Base-by-base conservation (phyloP, 2,888 invertebrate genomes). In the Cerastis rubricosa region DNA sequence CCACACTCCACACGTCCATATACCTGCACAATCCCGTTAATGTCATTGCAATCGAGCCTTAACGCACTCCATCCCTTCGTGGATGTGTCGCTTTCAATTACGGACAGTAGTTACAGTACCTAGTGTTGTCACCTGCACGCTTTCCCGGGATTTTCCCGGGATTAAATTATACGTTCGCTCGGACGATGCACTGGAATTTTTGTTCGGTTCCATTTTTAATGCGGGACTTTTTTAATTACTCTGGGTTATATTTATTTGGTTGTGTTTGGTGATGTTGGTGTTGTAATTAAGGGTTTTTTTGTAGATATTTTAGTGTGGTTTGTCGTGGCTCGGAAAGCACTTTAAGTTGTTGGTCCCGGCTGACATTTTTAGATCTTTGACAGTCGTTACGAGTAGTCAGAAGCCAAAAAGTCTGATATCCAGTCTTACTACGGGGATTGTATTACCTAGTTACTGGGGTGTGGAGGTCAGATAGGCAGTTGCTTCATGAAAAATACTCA, bases 21-120 rank as follows among this genome's bases (percentile, higher is more conserved):
- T 4, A 43, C 51, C 67, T 59, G 74, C 40, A 69, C 40, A 71
- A 66, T 80, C 70, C 72, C 72, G 78, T 85, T 83, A 84, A 84
- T 79, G 77, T 71, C 83, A 71, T 67, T 88, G 84, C 83, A 80
- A 81, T 83, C 70, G 87, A 79, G 74, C 69, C 82, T 64, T 76
- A 77, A 78, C 80, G 69, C 69, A 71, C 73, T 80, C 74, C 76
- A 81, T 82, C 82, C 85, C 85, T 77, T 59, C 71, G 81, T 84
- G 84, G 86, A 87, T 87, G 88, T 86, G 90, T 85, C 90, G 87
- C 87, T 88, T 90, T 91, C 91, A 91, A 91, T 91, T 91, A 89
- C 88, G 84, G 85, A 80, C 85, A 83, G 76, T 85, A 86, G 79
- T 76, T 68, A 81, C 74, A 74, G 72, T 75, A 61, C 75, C 61